Evolutionary conservation across 37 sponge, comb jelly and placozoan genomes (phyloP).

Genomic region (Amphimedon queenslandica): DNA sequence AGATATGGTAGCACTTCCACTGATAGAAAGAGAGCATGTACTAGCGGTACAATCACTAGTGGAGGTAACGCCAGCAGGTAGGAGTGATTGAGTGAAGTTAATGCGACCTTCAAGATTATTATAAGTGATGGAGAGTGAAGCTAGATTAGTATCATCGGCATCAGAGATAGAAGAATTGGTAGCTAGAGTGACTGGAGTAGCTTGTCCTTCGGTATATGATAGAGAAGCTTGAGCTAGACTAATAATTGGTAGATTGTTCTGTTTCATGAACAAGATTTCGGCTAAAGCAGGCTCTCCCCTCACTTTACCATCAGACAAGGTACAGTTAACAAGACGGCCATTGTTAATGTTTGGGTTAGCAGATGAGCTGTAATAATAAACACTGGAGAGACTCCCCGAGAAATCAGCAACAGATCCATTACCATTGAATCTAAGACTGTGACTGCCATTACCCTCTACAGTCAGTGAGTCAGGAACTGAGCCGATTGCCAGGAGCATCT

Average conservation of each 20-base stretch:
- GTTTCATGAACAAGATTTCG: conserved; percentile 16
- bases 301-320: conserved; percentile 43
- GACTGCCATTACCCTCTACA: not conserved
- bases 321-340: conserved; percentile 16
- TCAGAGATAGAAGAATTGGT: conserved; percentile 12
- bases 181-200: conserved; percentile 20
- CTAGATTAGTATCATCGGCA: conserved; percentile 32
- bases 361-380: conserved; percentile 39
- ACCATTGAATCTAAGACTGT: conserved; percentile 27
- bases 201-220: conserved; percentile 32
- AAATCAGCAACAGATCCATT: conserved; percentile 10
- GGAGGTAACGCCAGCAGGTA: conserved; percentile 1
- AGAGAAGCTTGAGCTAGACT: not conserved
- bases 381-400: conserved; percentile 7
- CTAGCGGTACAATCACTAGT: too few relatives aligned
- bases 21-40: conserved; percentile 26
- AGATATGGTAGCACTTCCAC: conserved; percentile 15
- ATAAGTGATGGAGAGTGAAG: not conserved
- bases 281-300: conserved; percentile 20
- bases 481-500: conserved; percentile 4
- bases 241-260: conserved; percentile 11
- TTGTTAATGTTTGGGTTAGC: conserved; percentile 14
- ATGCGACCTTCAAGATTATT: conserved; percentile 4
- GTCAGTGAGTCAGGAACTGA: conserved; percentile 20
- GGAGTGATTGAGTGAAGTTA: not conserved